Evolutionary conservation across 30 jellyfish, hydroid and myxozoan species (phyloP).

Genomic region (Aurelia sp.): DNA sequence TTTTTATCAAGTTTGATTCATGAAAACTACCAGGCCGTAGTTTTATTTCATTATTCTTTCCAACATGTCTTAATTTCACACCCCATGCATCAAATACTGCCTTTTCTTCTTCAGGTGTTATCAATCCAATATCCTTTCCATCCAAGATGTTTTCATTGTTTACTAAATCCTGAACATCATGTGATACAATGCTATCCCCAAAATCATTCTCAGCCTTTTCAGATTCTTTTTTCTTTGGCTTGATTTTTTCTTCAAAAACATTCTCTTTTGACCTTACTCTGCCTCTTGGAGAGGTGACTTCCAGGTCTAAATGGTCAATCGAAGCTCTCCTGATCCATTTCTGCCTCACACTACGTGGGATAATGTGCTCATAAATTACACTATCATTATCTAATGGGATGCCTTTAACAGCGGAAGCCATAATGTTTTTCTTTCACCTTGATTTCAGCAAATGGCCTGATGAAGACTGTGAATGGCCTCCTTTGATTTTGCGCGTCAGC

Average conservation of each 20-base stretch:
- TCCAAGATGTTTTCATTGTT: neutral
- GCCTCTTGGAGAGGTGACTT: constrained; percentile 2
- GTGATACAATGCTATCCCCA: constrained; percentile 62
- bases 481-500: too few relatives aligned
- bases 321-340: constrained; percentile 70
- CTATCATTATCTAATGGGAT: constrained; percentile 48
- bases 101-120: constrained; percentile 55
- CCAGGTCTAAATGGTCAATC: constrained; percentile 17
- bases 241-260: neutral
- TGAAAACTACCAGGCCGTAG: neutral
- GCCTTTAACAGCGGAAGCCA: constrained; percentile 47
- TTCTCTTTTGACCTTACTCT: neutral
- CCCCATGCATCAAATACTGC: constrained; percentile 79
- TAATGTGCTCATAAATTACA: constrained; percentile 72
- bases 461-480: too few relatives aligned
- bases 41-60: neutral
- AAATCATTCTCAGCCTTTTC: neutral
- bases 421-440: neutral
- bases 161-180: constrained; percentile 29
- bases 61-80: constrained; percentile 61
- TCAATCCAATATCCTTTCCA: neutral
- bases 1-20: neutral
- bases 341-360: constrained; percentile 70
- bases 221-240: neutral
- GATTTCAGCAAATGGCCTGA: too few relatives aligned